These are phyloP conservation scores for Caranx ignobilis DNA, from an alignment of 2,113 vertebrate species.

Conservation along the genomic window DNA sequence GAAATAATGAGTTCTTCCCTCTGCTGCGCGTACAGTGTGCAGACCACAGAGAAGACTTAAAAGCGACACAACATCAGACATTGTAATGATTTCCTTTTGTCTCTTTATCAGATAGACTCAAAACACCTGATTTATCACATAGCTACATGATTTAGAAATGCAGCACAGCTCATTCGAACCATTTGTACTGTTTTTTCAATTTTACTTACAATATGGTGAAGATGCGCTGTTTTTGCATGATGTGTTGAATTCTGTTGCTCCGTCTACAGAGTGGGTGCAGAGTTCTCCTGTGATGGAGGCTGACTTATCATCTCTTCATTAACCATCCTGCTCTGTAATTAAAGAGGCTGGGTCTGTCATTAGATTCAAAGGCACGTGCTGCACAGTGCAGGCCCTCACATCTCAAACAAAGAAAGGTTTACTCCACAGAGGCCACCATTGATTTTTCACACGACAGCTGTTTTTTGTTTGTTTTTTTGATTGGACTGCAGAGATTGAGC, in stretches of 20 bases:
- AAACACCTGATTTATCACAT: constrained; percentile 1
- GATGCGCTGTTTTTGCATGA: neutral
- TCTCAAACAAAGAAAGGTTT: constrained; percentile 27
- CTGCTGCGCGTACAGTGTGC: neutral
- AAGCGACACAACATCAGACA: neutral
- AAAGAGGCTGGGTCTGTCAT: constrained; percentile 37
- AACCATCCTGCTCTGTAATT: constrained; percentile 37
- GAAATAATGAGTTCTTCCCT: constrained; percentile 26
- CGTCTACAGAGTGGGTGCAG: neutral
- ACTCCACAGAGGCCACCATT: constrained; percentile 12
- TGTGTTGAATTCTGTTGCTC: neutral
- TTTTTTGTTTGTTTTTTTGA: constrained; percentile 33
- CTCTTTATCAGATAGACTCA: neutral
- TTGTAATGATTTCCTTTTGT: neutral
- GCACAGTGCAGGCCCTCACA: neutral
- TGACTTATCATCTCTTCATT: neutral
- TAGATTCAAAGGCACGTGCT: constrained; percentile 4
- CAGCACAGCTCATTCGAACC: neutral
- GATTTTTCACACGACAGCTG: constrained; percentile 21
- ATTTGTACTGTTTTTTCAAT: neutral
- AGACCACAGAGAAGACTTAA: neutral
- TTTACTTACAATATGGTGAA: neutral
- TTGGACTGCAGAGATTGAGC: constrained; percentile 12
- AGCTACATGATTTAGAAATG: neutral
- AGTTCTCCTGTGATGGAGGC: constrained; percentile 1